Evolutionary conservation across 2,797 vertebrate species (phyloP), one percentile per base, ranked within the genome.

Genomic region (Phoeniculus purpureus): DNA sequence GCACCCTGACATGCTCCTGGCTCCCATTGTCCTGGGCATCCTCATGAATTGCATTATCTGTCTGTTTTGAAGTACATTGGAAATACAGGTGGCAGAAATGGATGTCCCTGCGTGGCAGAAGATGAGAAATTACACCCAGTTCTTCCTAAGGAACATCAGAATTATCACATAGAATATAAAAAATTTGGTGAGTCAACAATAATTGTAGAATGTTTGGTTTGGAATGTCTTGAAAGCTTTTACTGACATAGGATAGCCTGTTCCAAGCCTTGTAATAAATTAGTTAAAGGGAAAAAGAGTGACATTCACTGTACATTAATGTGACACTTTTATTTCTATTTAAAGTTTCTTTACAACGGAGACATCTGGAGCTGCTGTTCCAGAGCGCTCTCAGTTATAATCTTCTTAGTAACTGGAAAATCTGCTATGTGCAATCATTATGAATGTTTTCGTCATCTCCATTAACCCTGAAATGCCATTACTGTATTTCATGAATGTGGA

Each of bases 191-290:
- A 94, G 77, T 74, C 79, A 96, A 91, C 96, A 93, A 92, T 94
- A 94, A 96, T 94, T 94, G 90, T 60, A 93, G 85, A 95, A 86
- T 71, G 94, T 81, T 94, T 18, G 90, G 55, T 94, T 94, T 94
- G 80, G 71, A 91, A 95, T 96, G 96, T 96, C 79, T 95, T 89
- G 94, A 91, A 93, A 81, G 37, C 92, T 96, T 97, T 97, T 94
- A 94, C 55, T 20, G 59, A 81, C 43, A 83, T 92, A 93, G 66
- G 87, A 96, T 81, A 93, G 71, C 71, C 62, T 87, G 32, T 92
- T 21, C 10, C 95, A 95, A 81, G 83, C 48, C 87, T 94, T 94
- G 71, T 75, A 96, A 97, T 79, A 97, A 94, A 96, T 89, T 60
- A 96, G 96, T 94, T 96, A 95, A 96, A 95, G 68, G 58, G 62